These are phyloP conservation scores for Oikopleura vanhoeffeni DNA, from an alignment of 23 tunicate genomes.

Conservation along the genomic window DNA sequence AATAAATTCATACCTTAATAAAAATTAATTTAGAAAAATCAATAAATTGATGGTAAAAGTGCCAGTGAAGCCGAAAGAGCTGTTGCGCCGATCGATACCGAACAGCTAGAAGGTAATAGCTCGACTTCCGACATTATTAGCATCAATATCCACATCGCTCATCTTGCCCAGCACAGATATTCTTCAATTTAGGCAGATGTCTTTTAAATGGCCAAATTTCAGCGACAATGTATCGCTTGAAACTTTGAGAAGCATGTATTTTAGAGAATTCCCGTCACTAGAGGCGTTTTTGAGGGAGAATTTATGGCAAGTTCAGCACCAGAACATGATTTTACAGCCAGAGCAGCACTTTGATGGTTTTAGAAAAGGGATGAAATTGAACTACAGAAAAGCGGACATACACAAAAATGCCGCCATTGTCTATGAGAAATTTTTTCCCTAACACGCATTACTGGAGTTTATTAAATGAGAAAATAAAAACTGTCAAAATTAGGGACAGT, in stretches of 20 bases:
- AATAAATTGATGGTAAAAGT: background rate
- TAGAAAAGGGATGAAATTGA: too few relatives aligned
- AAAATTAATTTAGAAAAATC: background rate
- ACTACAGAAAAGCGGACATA: too few relatives aligned
- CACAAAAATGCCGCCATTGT: too few relatives aligned
- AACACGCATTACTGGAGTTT: too few relatives aligned
- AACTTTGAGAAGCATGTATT: background rate
- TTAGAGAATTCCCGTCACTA: background rate
- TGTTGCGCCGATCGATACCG: background rate
- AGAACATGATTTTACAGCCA: too few relatives aligned
- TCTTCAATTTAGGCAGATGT: background rate
- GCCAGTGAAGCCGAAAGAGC: background rate
- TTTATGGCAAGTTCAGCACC: background rate
- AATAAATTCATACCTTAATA: too few relatives aligned
- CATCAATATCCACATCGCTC: background rate
- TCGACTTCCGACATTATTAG: background rate
- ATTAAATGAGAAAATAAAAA: too few relatives aligned
- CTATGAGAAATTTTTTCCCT: too few relatives aligned
- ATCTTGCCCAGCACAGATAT: background rate
- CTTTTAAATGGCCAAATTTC: background rate
- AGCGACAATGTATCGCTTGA: background rate
- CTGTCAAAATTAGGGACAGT: too few relatives aligned
- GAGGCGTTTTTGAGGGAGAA: background rate
- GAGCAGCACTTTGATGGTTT: background rate
- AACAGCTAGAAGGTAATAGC: conserved; percentile 8